Evolutionary conservation across 2,888 invertebrate genomes (phyloP), one percentile per base, ranked within the genome.

Genomic region (Cryptocheilus praepositus): DNA sequence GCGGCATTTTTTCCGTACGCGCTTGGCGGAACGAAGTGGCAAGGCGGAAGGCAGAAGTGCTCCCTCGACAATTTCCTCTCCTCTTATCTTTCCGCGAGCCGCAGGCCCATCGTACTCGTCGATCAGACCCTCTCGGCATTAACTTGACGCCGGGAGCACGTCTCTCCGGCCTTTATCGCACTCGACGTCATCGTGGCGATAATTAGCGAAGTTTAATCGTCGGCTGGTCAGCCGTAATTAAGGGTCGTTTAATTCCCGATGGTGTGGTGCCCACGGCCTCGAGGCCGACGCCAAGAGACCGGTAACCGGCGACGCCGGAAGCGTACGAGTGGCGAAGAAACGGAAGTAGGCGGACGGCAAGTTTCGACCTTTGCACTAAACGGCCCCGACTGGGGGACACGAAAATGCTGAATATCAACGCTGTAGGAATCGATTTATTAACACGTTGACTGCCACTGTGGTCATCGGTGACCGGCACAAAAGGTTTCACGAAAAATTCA

Each of bases 141-240:
- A 19, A 18, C 52, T 21, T 21, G 52, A 52, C 57, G 43, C 22
- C 5, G 4, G 28, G 22, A 44, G 8, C 7, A 44, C 21, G 21
- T 57, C 15, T 44, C 44, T 18, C 55, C 52, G 46, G 36, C 59
- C 51, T 46, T 43, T 69, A 67, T 69, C 66, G 53, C 57, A 25
- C 16, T 25, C 54, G 53, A 65, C 64, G 65, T 63, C 74, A 63
- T 67, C 55, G 53, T 51, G 43, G 53, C 62, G 73, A 68, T 72
- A 74, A 74, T 75, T 74, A 75, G 67, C 58, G 60, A 67, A 67
- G 69, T 70, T 71, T 71, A 74, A 74, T 74, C 64, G 70, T 18
- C 67, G 53, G 49, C 49, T 55, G 73, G 66, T 68, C 67, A 67
- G 59, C 69, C 51, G 64, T 71, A 69, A 73, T 75, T 69, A 71